Evolutionary conservation across 2,888 invertebrate genomes (phyloP), one percentile per base, ranked within the genome.

Genomic region (Trachelus troglodyta): DNA sequence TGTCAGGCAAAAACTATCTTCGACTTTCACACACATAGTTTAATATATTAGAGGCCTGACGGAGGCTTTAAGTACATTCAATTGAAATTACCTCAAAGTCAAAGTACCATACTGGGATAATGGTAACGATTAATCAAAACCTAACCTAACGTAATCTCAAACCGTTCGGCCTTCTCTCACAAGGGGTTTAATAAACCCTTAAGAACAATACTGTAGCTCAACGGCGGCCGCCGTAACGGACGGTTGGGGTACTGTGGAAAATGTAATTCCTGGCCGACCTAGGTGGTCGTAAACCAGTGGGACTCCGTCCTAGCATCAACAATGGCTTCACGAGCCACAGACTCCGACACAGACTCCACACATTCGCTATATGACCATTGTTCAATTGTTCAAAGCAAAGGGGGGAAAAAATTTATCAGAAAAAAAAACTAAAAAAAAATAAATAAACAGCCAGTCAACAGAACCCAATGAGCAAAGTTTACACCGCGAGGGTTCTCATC

Each of bases 201-300:
- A 56, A 56, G 56, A 23, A 23, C 56, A 56, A 56, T 56, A 56
- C 56, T 56, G 56, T 56, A 56, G 56, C 23, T 23, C 79, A 81
- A 79, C 79, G 75, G 77, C 75, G 40, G 75, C 75, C 23, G 75
- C 75, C 23, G 56, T 23, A 56, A 9, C 56, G 9, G 56, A 6
- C 56, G 56, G 23, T 23, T 23, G 69, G 68, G 56, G 75, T 69
- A 34, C 77, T 68, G 74, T 68, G 74, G 79, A 81, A 71, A 81
- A 76, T 33, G 69, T 79, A 79, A 79, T 81, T 81, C 79, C 73
- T 76, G 31, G 33, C 31, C 80, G 69, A 79, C 77, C 79, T 80
- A 81, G 80, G 83, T 79, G 81, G 79, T 79, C 77, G 79, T 80
- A 80, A 81, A 83, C 82, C 83, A 80, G 78, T 79, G 79, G 79